Conservation (phyloP, 1,140 invertebrate genomes). For the Bombus superbus region DNA sequence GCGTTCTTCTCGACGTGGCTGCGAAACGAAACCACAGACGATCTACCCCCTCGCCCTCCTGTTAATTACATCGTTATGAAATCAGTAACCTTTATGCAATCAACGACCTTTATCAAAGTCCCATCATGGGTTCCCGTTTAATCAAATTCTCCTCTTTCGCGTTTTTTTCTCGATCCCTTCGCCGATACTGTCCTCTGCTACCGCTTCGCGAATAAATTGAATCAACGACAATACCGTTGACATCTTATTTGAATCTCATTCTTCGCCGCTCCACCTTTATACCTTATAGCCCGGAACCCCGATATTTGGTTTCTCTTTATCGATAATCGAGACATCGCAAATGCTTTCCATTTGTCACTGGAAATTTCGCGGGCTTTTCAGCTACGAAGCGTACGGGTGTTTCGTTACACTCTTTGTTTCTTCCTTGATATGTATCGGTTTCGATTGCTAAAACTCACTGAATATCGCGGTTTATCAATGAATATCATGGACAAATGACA, state of each 20-base stretch:
- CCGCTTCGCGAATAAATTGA: conserved; percentile 33
- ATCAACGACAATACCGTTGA: conserved; percentile 33
- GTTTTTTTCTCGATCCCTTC: conserved; percentile 43
- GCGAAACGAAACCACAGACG: conserved; percentile 1
- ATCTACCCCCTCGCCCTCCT: not conserved
- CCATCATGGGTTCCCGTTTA: conserved; percentile 30
- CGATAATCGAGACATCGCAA: not conserved
- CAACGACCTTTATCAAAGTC: not conserved
- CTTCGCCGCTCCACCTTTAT: not conserved
- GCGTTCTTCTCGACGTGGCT: not conserved
- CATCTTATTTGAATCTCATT: conserved; percentile 47
- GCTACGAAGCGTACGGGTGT: not conserved
- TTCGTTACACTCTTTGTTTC: not conserved
- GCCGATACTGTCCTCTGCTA: not conserved
- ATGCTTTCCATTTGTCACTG: not conserved
- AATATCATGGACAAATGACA: too few species aligned
- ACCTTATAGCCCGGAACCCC: not conserved
- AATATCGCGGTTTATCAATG: not conserved
- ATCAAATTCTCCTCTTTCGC: conserved; percentile 48
- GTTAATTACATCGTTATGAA: conserved; percentile 67
- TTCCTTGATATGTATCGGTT: not conserved
- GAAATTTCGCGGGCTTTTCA: not conserved
- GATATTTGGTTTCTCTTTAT: not conserved
- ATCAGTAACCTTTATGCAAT: conserved; percentile 44
- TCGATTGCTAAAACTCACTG: not conserved